phyloP scores from a whole-genome alignment of 2,797 vertebrate species.

The Sternarchorhynchus goeldii region DNA sequence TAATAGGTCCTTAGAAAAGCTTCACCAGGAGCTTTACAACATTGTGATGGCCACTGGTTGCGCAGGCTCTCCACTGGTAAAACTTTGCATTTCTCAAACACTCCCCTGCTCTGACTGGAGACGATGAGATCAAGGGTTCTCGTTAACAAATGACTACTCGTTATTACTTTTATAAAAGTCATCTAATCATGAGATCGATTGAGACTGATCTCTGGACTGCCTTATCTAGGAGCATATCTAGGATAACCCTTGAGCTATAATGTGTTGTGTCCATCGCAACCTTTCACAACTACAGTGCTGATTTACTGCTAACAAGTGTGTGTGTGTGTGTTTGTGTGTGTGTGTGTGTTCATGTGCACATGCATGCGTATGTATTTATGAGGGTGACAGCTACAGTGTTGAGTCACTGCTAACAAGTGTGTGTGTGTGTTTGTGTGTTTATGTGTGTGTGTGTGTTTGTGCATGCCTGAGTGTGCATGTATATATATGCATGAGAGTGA shows the following conservation, averaged over 20 bases:
- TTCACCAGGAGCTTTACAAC: background rate
- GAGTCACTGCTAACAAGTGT: conserved; percentile 14
- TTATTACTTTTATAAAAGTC: too few species aligned
- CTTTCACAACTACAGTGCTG: background rate
- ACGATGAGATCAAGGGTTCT: too few species aligned
- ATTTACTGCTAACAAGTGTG: conserved; percentile 8
- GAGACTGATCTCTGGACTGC: background rate
- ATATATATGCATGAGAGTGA: conserved; percentile 28
- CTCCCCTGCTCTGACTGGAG: too few species aligned
- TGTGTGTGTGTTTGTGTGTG: background rate
- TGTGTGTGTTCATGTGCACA: too few species aligned
- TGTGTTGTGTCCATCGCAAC: background rate
- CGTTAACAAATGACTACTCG: too few species aligned
- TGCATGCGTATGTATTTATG: too few species aligned
- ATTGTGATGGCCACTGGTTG: background rate
- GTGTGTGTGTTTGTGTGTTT: conserved; percentile 19
- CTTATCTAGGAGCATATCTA: conserved; percentile 1
- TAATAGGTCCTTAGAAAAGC: background rate
- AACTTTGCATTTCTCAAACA: background rate
- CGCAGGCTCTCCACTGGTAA: background rate
- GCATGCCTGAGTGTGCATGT: too few species aligned
- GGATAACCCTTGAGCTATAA: background rate
- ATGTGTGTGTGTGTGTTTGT: conserved; percentile 3
- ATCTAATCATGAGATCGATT: too few species aligned
- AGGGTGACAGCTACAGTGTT: background rate